These are phyloP conservation scores for Anorthoa munda DNA, from an alignment of 2,888 invertebrate genomes.

Conservation along the genomic window DNA sequence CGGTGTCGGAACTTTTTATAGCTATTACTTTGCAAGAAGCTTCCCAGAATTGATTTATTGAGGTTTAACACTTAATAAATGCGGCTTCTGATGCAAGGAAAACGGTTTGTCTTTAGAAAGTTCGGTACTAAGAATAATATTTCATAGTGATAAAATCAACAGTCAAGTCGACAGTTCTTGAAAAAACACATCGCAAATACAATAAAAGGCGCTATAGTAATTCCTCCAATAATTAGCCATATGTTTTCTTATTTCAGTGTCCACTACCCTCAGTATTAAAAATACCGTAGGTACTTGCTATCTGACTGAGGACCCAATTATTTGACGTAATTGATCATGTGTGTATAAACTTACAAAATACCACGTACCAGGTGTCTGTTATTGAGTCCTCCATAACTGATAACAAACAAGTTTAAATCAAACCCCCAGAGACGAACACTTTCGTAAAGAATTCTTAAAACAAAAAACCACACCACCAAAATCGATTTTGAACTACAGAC, in stretches of 20 bases:
- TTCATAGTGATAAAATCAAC: too few relatives aligned
- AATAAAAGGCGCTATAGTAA: neutral
- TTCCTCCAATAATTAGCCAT: neutral
- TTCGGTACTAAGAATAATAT: neutral
- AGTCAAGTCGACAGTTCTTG: too few relatives aligned
- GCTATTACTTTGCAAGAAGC: slow-evolving; percentile 8
- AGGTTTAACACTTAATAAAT: slow-evolving; percentile 16
- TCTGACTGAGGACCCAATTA: neutral
- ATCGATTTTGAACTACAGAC: too few relatives aligned
- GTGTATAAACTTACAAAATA: slow-evolving; percentile 8
- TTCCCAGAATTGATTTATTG: slow-evolving; percentile 41
- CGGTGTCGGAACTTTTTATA: slow-evolving; percentile 21
- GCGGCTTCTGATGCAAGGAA: slow-evolving; percentile 1
- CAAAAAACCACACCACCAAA: too few relatives aligned
- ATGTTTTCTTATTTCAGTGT: neutral
- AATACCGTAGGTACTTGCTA: neutral
- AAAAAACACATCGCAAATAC: too few relatives aligned
- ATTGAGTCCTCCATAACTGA: slow-evolving; percentile 4
- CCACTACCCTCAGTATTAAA: neutral
- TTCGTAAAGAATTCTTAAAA: too few relatives aligned
- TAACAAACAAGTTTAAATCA: neutral
- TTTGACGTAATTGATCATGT: neutral
- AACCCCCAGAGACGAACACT: too few relatives aligned
- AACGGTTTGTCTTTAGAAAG: slow-evolving; percentile 2
- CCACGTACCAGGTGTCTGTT: slow-evolving; percentile 1